phyloP scores from a whole-genome alignment of 2,113 vertebrate species.

The Pelecanoides urinatrix region DNA sequence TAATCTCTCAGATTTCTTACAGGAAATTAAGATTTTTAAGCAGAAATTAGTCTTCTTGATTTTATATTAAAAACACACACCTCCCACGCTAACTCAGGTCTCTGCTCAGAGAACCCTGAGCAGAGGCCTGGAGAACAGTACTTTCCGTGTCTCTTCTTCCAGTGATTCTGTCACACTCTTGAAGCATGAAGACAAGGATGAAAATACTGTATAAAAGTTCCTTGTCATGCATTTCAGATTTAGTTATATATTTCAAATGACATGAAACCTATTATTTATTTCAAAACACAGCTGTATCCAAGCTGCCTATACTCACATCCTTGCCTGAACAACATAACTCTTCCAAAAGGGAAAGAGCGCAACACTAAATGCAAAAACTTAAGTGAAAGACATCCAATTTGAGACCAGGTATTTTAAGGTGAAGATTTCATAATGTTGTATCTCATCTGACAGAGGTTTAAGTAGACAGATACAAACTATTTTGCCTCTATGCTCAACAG shows the following conservation, averaged over 20 bases:
- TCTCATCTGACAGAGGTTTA: background rate
- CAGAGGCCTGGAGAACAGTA: background rate
- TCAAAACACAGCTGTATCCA: background rate
- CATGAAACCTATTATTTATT: background rate
- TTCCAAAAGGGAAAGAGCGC: background rate
- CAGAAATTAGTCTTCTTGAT: background rate
- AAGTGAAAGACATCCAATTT: background rate
- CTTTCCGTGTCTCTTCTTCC: background rate
- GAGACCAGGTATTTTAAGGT: background rate
- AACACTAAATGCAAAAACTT: background rate
- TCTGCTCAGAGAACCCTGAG: background rate
- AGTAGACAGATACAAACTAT: background rate
- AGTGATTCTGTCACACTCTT: background rate
- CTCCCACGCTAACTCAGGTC: background rate
- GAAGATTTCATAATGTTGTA: background rate
- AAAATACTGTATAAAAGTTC: background rate
- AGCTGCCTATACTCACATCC: background rate
- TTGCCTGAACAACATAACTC: background rate
- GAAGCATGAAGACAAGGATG: background rate
- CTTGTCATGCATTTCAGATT: background rate
- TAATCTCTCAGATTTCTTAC: background rate
- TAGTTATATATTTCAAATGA: background rate
- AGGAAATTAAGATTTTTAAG: background rate
- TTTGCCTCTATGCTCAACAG: background rate
- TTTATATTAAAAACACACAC: background rate